Conservation (phyloP, 2,888 invertebrate genomes). For the Pyrrhosoma nymphula region DNA sequence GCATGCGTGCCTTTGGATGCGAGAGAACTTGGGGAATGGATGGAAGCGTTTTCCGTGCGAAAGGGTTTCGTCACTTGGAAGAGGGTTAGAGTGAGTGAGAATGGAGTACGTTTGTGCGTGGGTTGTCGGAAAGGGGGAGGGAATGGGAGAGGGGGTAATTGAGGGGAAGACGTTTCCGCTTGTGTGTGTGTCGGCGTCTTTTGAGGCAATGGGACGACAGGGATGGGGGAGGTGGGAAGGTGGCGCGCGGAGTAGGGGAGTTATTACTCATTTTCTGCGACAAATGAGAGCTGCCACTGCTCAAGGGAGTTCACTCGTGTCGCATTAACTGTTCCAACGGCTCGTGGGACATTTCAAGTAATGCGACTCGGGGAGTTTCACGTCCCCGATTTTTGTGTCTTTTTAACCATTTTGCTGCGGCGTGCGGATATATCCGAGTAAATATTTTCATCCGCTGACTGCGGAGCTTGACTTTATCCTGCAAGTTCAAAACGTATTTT, state of each 20-base stretch:
- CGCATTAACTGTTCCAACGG: not conserved
- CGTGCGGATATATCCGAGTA: no score
- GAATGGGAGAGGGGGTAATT: slow-evolving; percentile 20
- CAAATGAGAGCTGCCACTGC: not conserved
- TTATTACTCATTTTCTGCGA: slow-evolving; percentile 55
- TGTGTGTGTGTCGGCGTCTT: not conserved
- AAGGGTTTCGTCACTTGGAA: not conserved
- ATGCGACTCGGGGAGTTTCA: not conserved
- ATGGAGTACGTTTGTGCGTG: slow-evolving; percentile 31
- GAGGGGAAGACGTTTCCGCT: slow-evolving; percentile 50
- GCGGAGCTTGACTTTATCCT: no score
- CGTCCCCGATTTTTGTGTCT: not conserved
- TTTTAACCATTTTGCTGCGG: no score
- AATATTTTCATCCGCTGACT: no score
- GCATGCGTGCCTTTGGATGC: not conserved
- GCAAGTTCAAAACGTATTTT: no score
- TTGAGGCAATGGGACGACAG: slow-evolving; percentile 16
- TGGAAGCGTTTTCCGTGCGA: slow-evolving; percentile 48
- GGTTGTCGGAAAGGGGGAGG: not conserved
- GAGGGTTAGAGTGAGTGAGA: not conserved
- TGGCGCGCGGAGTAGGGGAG: not conserved
- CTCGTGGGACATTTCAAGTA: not conserved
- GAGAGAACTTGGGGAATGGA: slow-evolving; percentile 1
- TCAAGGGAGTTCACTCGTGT: not conserved
- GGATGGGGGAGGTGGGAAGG: not conserved